Percentiles rank a stretch among this genome's conserved stretches.
Conservation (phyloP, 2,113 vertebrate genomes). For the Apteryx owenii region DNA sequence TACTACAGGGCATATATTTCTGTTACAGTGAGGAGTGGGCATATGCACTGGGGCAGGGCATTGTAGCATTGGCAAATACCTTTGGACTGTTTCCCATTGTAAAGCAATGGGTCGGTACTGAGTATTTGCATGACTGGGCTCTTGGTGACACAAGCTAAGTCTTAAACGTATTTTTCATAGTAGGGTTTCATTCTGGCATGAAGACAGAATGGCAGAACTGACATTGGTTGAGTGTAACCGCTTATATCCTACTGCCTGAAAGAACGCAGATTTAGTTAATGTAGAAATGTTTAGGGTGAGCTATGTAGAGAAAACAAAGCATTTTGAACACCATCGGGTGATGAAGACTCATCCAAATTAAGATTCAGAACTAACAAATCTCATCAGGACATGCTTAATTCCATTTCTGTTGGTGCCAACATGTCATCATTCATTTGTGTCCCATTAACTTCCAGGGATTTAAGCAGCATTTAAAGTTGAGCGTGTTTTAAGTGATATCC, state of each 20-base stretch:
- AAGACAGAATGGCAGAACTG: not conserved
- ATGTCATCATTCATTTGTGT: not conserved
- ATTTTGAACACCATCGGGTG: not conserved
- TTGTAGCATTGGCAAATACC: not conserved
- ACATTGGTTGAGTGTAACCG: not conserved
- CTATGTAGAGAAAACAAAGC: not conserved
- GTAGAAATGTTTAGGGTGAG: not conserved
- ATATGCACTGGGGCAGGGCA: not conserved
- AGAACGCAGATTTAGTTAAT: not conserved
- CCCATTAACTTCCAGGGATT: not conserved
- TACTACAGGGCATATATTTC: not conserved
- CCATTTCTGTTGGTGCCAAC: not conserved
- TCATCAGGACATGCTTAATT: not conserved
- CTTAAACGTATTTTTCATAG: not conserved
- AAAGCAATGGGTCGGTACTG: not conserved
- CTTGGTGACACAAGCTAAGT: not conserved
- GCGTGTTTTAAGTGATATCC: not conserved
- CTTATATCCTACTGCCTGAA: not conserved
- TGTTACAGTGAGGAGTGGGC: not conserved
- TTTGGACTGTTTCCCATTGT: not conserved
- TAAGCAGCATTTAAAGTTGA: not conserved
- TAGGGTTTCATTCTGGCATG: not conserved
- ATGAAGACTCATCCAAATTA: not conserved
- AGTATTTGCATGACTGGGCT: not conserved
- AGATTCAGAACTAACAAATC: not conserved